These are phyloP conservation scores for Enteromius mattozi DNA, from an alignment of 2,797 vertebrate species.

Conservation along the genomic window DNA sequence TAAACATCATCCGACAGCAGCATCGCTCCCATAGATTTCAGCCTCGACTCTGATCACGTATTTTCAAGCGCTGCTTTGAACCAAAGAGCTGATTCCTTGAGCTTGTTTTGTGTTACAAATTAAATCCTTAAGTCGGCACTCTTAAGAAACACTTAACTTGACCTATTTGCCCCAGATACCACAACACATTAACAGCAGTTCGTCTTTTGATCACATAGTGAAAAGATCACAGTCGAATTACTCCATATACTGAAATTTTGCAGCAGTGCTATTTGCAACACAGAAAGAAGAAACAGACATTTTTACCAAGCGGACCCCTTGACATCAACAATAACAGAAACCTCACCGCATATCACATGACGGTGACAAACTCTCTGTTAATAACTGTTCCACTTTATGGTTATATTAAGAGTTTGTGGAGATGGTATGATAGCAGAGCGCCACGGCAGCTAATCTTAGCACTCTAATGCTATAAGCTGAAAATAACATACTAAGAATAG, in stretches of 20 bases:
- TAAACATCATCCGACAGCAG: slow-evolving; percentile 2
- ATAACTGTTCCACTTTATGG: slow-evolving; percentile 91
- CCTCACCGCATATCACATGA: slow-evolving; percentile 83
- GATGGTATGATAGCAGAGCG: slow-evolving; percentile 95
- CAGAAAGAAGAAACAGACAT: slow-evolving; percentile 6
- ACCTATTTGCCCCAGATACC: slow-evolving; percentile 22
- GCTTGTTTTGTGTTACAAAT: slow-evolving; percentile 3
- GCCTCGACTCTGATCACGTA: neutral
- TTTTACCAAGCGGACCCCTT: neutral
- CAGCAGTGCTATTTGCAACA: neutral
- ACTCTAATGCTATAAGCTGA: slow-evolving; percentile 95
- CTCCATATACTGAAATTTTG: neutral
- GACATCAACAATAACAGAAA: slow-evolving; percentile 48
- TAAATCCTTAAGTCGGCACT: slow-evolving; percentile 3
- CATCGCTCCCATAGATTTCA: neutral
- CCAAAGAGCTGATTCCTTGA: slow-evolving; percentile 24
- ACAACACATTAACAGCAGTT: neutral
- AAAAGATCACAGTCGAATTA: slow-evolving; percentile 4
- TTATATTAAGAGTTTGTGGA: slow-evolving; percentile 93
- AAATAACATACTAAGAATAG: slow-evolving; percentile 99
- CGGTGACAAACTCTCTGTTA: slow-evolving; percentile 91
- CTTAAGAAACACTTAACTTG: slow-evolving; percentile 1
- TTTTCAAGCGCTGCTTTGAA: slow-evolving; percentile 8
- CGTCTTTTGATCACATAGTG: neutral
- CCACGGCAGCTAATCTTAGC: slow-evolving; percentile 95